Evolutionary conservation across 2,888 invertebrate species (phyloP), one percentile per base, ranked within the genome.

Genomic region (Drosophila mettleri): DNA sequence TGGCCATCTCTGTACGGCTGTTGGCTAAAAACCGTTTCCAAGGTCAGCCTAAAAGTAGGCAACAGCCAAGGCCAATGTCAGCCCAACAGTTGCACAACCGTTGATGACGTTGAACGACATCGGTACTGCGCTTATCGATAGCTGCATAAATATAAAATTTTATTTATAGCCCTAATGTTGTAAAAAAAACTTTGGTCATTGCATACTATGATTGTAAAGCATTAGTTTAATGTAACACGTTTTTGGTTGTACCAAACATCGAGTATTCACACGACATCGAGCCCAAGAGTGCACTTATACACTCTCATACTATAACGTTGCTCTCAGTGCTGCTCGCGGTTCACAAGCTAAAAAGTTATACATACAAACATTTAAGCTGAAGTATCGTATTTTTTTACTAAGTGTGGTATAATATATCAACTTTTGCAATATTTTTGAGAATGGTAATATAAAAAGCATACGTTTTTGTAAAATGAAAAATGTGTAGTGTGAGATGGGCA

Each of bases 21-120:
- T 57, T 14, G 57, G 55, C 53, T 59, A 64, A 57, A 57, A 57
- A 57, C 52, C 59, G 41, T 55, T 58, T 64, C 12, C 72, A 72
- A 72, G 72, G 67, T 27, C 76, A 71, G 69, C 72, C 77, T 65
- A 57, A 76, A 69, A 75, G 75, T 75, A 75, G 76, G 69, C 76
- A 60, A 72, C 24, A 38, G 45, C 36, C 65, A 77, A 73, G 65
- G 65, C 57, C 70, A 74, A 61, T 43, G 63, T 24, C 63, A 64
- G 24, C 16, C 24, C 20, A 74, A 59, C 73, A 8, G 78, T 67
- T 78, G 48, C 67, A 36, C 57, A 76, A 70, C 78, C 22, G 74
- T 76, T 74, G 36, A 10, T 18, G 9, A 16, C 8, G 22, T 43
- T 54, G 74, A 76, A 75, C 76, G 68, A 5, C 27, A 31, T 7